phyloP scores from a whole-genome alignment of 92 coral and sea anemone species.

The Ricordea florida region DNA sequence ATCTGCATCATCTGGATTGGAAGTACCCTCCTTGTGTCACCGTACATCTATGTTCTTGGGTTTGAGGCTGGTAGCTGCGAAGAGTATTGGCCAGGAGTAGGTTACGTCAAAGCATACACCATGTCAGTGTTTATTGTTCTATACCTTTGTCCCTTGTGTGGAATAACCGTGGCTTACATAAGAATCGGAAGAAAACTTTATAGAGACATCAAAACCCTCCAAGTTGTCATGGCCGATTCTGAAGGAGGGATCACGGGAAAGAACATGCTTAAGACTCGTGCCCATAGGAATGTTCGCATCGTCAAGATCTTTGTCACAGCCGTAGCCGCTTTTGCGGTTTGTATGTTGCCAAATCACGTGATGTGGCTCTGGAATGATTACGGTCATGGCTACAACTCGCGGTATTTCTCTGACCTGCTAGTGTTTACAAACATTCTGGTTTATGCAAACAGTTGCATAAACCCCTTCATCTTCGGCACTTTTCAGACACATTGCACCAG shows the following conservation, averaged over 20 bases:
- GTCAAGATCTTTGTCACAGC: slow-evolving; percentile 88
- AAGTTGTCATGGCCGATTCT: slow-evolving; percentile 50
- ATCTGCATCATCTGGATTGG: slow-evolving; percentile 74
- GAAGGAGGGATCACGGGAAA: slow-evolving; percentile 44
- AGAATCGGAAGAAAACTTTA: slow-evolving; percentile 74
- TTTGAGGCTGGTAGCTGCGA: slow-evolving; percentile 46
- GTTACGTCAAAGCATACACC: slow-evolving; percentile 67
- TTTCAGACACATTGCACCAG: slow-evolving; percentile 61
- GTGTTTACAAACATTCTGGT: slow-evolving; percentile 82
- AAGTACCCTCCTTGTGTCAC: slow-evolving; percentile 73
- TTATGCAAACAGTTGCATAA: slow-evolving; percentile 86
- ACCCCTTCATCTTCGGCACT: slow-evolving; percentile 96
- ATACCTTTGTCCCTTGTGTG: slow-evolving; percentile 70
- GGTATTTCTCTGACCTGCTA: slow-evolving; percentile 51
- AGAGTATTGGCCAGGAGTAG: slow-evolving; percentile 75
- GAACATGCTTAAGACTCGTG: slow-evolving; percentile 55
- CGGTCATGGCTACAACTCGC: slow-evolving; percentile 54
- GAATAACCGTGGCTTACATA: slow-evolving; percentile 67
- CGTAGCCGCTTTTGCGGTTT: slow-evolving; percentile 79
- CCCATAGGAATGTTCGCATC: slow-evolving; percentile 74
- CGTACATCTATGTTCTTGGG: slow-evolving; percentile 72
- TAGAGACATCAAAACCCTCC: slow-evolving; percentile 61
- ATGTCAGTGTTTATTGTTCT: slow-evolving; percentile 69
- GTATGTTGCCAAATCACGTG: slow-evolving; percentile 90
- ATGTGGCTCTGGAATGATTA: slow-evolving; percentile 94